Conservation (phyloP, 2,888 invertebrate genomes). For the Fragum whitleyi region DNA sequence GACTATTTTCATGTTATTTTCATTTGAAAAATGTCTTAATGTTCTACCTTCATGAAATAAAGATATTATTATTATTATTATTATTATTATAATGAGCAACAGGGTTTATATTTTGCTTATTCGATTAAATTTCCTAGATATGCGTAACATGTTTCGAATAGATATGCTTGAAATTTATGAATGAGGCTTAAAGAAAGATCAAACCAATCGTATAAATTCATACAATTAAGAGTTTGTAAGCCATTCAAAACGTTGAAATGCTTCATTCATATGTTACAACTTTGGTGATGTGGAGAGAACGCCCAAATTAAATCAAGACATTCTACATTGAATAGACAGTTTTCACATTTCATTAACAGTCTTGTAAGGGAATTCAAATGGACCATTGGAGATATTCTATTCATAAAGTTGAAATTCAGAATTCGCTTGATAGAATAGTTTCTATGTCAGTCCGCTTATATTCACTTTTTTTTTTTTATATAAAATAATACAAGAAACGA, state of each 20-base stretch:
- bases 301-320: not conserved
- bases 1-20: no score
- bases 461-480: no score
- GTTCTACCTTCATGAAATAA: no score
- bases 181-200: not conserved
- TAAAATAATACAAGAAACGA: no score
- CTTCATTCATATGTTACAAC: not conserved
- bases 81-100: no score
- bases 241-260: not conserved
- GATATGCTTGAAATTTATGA: not conserved
- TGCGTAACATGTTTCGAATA: constrained; percentile 2
- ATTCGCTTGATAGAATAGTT: no score
- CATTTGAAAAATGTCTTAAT: no score
- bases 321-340: constrained; percentile 1
- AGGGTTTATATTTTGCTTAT: no score
- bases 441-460: no score
- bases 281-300: not conserved
- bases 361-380: not conserved
- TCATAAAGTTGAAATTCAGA: not conserved
- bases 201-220: not conserved
- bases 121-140: not conserved
- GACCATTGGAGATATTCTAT: not conserved
- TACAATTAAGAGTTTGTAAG: not conserved
- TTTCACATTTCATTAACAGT: constrained; percentile 1
- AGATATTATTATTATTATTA: no score